phyloP scores from a whole-genome alignment of 1,140 invertebrate species.

The Drosophila persimilis region DNA sequence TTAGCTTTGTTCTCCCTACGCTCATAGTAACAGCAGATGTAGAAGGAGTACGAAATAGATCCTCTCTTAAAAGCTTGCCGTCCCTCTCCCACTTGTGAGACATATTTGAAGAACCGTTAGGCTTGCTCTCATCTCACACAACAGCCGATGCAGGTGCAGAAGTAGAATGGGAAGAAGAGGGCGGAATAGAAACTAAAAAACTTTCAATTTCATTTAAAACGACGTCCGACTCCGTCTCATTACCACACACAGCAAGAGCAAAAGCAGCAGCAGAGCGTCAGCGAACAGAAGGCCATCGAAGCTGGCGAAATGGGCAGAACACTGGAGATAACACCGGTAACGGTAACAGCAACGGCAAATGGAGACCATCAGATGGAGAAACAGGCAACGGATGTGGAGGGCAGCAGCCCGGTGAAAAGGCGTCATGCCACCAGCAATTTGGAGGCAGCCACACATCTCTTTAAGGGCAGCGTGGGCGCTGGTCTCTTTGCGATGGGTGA shows the following conservation, averaged over 20 bases:
- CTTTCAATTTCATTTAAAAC: no score
- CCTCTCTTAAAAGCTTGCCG: no score
- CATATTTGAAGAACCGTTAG: no score
- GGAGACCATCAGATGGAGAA: slow-evolving; percentile 8
- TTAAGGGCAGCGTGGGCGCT: slow-evolving; percentile 88
- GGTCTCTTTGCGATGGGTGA: slow-evolving; percentile 91
- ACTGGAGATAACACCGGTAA: slow-evolving; percentile 56
- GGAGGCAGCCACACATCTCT: slow-evolving; percentile 86
- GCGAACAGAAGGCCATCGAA: slow-evolving; percentile 46
- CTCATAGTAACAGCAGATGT: no score
- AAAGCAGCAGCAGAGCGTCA: slow-evolving; percentile 27
- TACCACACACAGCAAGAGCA: slow-evolving; percentile 1
- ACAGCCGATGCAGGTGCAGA: no score
- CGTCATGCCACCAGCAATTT: slow-evolving; percentile 84
- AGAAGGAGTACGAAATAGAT: no score
- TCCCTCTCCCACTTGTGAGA: no score
- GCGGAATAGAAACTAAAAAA: no score
- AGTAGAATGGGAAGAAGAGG: no score
- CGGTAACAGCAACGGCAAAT: background rate
- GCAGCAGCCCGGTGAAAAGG: slow-evolving; percentile 22
- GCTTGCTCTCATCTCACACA: no score
- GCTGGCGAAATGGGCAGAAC: slow-evolving; percentile 58
- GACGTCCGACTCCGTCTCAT: no score
- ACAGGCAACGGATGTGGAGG: slow-evolving; percentile 17
- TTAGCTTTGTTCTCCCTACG: no score